phyloP scores from a whole-genome alignment of 2,888 invertebrate genomes.

The Epicampocera succincta region DNA sequence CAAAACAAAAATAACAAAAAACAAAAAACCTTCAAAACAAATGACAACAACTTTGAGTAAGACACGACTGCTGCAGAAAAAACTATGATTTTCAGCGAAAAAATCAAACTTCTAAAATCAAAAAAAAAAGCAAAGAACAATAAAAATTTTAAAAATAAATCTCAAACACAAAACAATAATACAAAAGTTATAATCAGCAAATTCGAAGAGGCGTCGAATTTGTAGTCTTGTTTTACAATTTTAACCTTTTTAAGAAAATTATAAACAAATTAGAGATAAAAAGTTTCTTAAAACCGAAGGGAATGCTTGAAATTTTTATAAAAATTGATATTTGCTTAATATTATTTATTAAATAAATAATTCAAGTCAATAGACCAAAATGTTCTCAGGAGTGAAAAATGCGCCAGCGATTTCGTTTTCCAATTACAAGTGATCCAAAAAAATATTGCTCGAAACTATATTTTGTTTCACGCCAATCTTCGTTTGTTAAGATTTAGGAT shows the following conservation, averaged over 20 bases:
- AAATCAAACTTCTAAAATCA: conserved; percentile 32
- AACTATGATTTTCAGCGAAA: conserved; percentile 5
- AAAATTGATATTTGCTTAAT: no score
- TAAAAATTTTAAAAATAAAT: conserved; percentile 10
- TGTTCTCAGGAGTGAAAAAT: no score
- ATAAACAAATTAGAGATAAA: conserved; percentile 9
- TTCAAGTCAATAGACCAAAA: no score
- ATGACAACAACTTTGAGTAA: conserved; percentile 13
- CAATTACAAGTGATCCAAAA: no score
- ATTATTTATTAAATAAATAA: no score
- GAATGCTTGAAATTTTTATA: neutral
- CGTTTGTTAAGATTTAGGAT: no score
- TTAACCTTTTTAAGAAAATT: conserved; percentile 60
- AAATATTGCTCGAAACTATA: no score
- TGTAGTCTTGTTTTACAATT: conserved; percentile 48
- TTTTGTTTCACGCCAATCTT: no score
- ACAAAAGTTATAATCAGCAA: conserved; percentile 24
- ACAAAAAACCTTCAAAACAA: conserved; percentile 43
- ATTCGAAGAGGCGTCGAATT: conserved; percentile 63
- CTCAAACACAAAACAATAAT: conserved; percentile 12
- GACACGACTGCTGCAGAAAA: conserved; percentile 25
- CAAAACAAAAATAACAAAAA: conserved; percentile 19
- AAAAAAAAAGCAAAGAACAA: conserved; percentile 9
- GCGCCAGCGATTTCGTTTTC: no score
- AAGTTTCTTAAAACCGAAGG: neutral